Base-by-base conservation (phyloP, 2,797 vertebrate genomes). In the Podarcis siculus region DNA sequence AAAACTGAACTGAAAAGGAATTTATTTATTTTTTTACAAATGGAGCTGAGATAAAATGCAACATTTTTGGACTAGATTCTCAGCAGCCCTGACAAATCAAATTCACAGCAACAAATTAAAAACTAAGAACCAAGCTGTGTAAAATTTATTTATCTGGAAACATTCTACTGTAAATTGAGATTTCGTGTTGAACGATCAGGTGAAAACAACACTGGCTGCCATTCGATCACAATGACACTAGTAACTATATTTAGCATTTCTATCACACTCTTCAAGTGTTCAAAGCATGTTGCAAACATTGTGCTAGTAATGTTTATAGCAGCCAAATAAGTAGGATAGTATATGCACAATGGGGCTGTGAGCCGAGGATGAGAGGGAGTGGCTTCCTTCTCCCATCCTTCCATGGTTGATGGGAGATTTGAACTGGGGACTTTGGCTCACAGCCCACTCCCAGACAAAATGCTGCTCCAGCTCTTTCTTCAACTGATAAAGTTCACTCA, bases 41-140 rank as follows among this genome's bases (percentile, higher is more conserved):
- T 91, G 23, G 76, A 45, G 32, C 25, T 21, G 10, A 25, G 30
- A 66, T 55, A 91, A 85, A 93, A 83, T 15, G 25, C 10, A 55
- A 49, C n/a, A 10, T 84, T 90, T 92, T 81, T 92, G 67, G 66
- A 89, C 17, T 81, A 76, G 86, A 0, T 64, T 83, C 37, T 76
- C 67, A 67, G 10, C 30, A 79, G 45, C 25, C 87, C 64, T 58
- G 55, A 79, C 23, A 75, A 78, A 82, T 45, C 32, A 27, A 1
- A 61, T 89, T 61, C 64, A 91, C 79, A 82, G 37, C 8, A 80
- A 39, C 0, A 1, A 79, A 58, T 42, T 42, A 42, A 79, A 42
- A 73, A 72, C 19, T 64, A 80, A 25, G 0, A 10, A 35, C n/a
- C 23, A 83, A 25, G 39, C 23, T 55, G 25, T 67, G 82, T 45